phyloP scores from a whole-genome alignment of 2,113 vertebrate genomes.

The Grallaria varia region DNA sequence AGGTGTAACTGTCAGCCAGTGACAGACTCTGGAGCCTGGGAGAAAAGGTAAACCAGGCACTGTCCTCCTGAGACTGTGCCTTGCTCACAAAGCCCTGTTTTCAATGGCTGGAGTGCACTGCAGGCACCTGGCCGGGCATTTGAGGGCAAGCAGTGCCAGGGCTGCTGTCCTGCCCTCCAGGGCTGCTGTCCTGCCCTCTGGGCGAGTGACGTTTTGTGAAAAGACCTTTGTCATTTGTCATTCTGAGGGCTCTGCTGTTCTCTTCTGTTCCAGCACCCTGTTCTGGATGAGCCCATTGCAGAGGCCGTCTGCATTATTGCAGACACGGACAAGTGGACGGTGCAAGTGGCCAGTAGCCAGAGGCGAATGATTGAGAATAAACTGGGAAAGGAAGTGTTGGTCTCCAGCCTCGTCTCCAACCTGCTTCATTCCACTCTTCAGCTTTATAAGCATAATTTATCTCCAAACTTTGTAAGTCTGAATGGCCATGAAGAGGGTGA shows the following conservation, averaged over 20 bases:
- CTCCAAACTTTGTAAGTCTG: conserved; percentile 93
- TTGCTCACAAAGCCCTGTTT: background rate
- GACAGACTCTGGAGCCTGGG: background rate
- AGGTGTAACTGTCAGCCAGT: background rate
- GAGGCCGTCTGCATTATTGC: conserved; percentile 98
- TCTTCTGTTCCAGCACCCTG: conserved; percentile 85
- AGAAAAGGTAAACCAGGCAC: background rate
- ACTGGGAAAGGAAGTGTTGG: conserved; percentile 93
- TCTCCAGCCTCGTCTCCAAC: conserved; percentile 92
- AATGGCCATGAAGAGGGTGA: accelerated
- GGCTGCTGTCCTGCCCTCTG: background rate
- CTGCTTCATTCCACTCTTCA: conserved; percentile 95
- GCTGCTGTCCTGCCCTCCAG: background rate
- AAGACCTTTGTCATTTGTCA: accelerated
- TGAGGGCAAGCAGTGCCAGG: background rate
- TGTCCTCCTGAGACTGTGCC: background rate
- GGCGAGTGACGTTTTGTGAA: background rate
- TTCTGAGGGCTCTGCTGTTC: background rate
- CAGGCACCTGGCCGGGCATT: accelerated
- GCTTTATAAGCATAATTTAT: conserved; percentile 95
- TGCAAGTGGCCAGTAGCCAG: conserved; percentile 97
- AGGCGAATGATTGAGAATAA: conserved; percentile 88
- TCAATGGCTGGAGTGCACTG: background rate
- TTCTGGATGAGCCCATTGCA: conserved; percentile 95
- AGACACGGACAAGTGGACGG: conserved; percentile 96